phyloP scores from a whole-genome alignment of 2,888 invertebrate species.

The Hermaeophaga mercurialis region DNA sequence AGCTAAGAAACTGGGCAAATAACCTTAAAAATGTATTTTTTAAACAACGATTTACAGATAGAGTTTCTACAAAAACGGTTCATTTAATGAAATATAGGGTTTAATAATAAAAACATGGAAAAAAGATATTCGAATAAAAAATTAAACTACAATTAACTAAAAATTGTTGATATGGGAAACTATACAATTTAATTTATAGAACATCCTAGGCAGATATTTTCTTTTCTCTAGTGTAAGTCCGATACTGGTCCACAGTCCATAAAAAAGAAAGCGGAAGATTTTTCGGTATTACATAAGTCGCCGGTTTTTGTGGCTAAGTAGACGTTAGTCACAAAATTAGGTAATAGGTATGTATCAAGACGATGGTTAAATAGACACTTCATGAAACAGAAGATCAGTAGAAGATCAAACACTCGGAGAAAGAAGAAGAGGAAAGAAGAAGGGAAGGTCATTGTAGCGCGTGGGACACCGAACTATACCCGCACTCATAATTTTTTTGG shows the following conservation, averaged over 20 bases:
- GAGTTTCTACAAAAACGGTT: too few relatives aligned
- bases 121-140: too few relatives aligned
- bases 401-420: background rate
- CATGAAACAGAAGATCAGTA: slow-evolving; percentile 1
- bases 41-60: too few relatives aligned
- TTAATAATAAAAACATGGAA: too few relatives aligned
- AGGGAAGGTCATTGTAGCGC: slow-evolving; percentile 11
- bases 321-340: slow-evolving; percentile 42
- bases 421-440: slow-evolving; percentile 8
- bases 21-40: too few relatives aligned
- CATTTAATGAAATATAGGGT: too few relatives aligned
- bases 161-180: too few relatives aligned
- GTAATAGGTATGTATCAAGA: slow-evolving; percentile 34
- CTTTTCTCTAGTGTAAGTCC: too few relatives aligned
- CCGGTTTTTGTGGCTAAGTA: slow-evolving; percentile 40
- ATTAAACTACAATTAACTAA: too few relatives aligned
- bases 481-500: background rate
- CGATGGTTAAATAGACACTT: slow-evolving; percentile 2
- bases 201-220: too few relatives aligned
- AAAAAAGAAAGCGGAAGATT: slow-evolving; percentile 42
- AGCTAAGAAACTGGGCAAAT: too few relatives aligned
- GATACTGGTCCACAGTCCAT: slow-evolving; percentile 2
- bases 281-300: slow-evolving; percentile 35
- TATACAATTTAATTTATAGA: too few relatives aligned
- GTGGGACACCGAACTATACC: slow-evolving; percentile 8